Evolutionary conservation across 2,888 invertebrate genomes (phyloP), one percentile per base, ranked within the genome.

Genomic region (Teleogryllus oceanicus): DNA sequence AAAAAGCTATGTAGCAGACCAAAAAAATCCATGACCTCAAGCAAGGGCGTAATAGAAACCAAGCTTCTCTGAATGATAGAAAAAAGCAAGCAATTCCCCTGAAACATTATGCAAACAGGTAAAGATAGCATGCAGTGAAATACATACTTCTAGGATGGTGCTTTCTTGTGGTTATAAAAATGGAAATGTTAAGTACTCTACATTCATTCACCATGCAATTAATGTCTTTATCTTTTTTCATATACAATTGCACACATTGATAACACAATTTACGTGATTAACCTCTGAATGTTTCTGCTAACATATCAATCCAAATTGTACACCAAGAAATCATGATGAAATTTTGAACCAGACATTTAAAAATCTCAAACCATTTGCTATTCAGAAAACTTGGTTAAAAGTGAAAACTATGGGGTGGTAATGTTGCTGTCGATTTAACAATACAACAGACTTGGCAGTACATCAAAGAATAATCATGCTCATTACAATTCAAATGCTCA

Each of bases 1-100:
- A 37, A 80, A 77, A 51, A 80, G 75, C 75, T 62, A 37, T 75
- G 24, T 79, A 50, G 50, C 62, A 74, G 50, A 78, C 50, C 77
- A 62, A 62, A 51, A 18, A 62, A 62, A 62, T 18, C 62, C 62
- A 62, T 18, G 62, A 11, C n/a, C 8, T 62, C 62, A 62, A 62
- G 62, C 37, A 37, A 8, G 37, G 37, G 37, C 5, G 37, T 37
- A 37, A 37, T 37, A 37, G 37, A 37, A 37, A 37, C 37, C 37
- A 8, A 37, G 37, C 8, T 37, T 37, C 37, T 37, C 37, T 37
- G 37, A 37, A 37, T 37, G 37, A 37, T 37, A 37, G 37, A 10
- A 37, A 37, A 37, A 37, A 8, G 37, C 37, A 37, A 37, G 5
- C 37, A 37, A 37, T 8, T 37, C 37, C 37, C 0, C 37, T 37